phyloP scores from a whole-genome alignment of 2,113 vertebrate genomes.

The Carassius auratus region DNA sequence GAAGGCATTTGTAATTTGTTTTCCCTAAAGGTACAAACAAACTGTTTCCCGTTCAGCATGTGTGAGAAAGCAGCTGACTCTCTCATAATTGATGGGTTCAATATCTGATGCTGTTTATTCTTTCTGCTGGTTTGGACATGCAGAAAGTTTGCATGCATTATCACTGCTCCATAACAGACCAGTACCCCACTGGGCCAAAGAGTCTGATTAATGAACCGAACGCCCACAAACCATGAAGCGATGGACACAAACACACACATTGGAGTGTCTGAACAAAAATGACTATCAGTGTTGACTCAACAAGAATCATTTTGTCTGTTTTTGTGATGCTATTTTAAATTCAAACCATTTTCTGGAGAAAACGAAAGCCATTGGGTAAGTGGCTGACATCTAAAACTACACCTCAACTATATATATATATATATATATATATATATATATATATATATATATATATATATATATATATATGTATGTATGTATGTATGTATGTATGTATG shows the following conservation, averaged over 20 bases:
- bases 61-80: not conserved
- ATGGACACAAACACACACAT: conserved; percentile 20
- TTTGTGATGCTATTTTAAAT: not conserved
- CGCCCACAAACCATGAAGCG: not conserved
- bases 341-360: not conserved
- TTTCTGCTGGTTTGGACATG: conserved; percentile 73
- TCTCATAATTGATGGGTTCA: not conserved
- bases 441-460: no score
- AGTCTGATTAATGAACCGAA: conserved; percentile 73
- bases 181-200: conserved; percentile 72
- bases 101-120: conserved; percentile 65
- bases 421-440: no score
- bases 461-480: no score
- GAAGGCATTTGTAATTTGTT: not conserved
- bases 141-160: conserved; percentile 79
- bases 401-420: no score
- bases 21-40: not conserved
- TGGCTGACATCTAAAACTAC: no score
- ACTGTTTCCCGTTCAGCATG: not conserved
- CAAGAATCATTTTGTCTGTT: not conserved
- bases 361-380: no score
- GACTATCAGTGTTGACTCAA: not conserved
- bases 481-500: no score
- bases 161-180: conserved; percentile 73
- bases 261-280: not conserved